These are phyloP conservation scores for Megalops cyprinoides DNA, from an alignment of 2,797 vertebrate species.

Conservation along the genomic window DNA sequence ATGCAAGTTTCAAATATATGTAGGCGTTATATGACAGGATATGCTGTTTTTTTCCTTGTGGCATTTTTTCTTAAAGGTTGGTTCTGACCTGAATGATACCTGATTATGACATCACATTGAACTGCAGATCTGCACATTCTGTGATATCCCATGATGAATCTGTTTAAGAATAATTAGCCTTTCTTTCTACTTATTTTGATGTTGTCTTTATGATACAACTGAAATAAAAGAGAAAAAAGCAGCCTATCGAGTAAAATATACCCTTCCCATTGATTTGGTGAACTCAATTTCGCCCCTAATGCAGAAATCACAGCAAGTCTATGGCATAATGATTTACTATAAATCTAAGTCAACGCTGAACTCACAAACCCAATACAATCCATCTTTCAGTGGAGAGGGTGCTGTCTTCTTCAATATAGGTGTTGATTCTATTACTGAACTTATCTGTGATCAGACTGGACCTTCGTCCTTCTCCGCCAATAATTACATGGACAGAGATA, in stretches of 20 bases:
- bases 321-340: slow-evolving; percentile 85
- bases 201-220: not conserved
- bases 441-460: slow-evolving; percentile 83
- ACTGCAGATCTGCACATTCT: too few relatives aligned
- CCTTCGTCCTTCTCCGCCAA: slow-evolving; percentile 74
- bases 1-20: too few relatives aligned
- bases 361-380: slow-evolving; percentile 83
- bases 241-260: slow-evolving; percentile 76
- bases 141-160: too few relatives aligned
- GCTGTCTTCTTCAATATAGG: slow-evolving; percentile 71
- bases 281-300: slow-evolving; percentile 86
- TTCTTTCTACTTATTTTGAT: not conserved
- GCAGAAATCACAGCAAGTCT: slow-evolving; percentile 82
- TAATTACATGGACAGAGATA: slow-evolving; percentile 80
- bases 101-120: too few relatives aligned
- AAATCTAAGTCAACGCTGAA: slow-evolving; percentile 87
- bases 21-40: too few relatives aligned
- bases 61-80: too few relatives aligned
- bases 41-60: too few relatives aligned
- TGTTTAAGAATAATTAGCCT: too few relatives aligned
- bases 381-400: slow-evolving; percentile 77
- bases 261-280: slow-evolving; percentile 82
- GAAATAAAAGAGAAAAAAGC: not conserved
- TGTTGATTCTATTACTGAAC: slow-evolving; percentile 82
- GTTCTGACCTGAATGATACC: too few relatives aligned